Conservation (phyloP, 2,113 vertebrate species). For the Aldabrachelys gigantea region DNA sequence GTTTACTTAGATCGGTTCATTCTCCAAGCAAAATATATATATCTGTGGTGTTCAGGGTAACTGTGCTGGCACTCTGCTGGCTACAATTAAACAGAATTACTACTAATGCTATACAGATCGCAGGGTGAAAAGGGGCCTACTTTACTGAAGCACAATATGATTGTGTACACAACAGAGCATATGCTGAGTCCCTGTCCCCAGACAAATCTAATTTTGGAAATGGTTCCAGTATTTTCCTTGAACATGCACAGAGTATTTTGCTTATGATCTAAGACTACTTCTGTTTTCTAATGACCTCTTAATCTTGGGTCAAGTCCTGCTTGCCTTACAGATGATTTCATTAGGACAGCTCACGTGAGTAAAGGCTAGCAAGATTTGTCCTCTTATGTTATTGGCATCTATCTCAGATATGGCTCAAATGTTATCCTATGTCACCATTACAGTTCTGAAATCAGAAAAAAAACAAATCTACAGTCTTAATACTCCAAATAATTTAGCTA, state of each 20-base stretch:
- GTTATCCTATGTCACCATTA: neutral
- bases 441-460: neutral
- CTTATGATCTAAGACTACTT: neutral
- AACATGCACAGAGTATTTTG: neutral
- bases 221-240: neutral
- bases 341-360: neutral
- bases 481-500: neutral
- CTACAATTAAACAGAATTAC: neutral
- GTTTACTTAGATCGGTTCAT: neutral
- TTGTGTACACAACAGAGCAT: rapidly evolving
- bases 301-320: neutral
- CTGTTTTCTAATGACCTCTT: neutral
- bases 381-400: neutral
- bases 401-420: neutral
- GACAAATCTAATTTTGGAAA: neutral
- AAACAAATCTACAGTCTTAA: neutral
- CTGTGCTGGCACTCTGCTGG: neutral
- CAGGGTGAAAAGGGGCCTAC: rapidly evolving
- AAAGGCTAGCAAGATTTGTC: neutral
- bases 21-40: neutral
- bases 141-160: neutral
- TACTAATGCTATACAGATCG: neutral
- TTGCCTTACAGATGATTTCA: neutral
- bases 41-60: neutral
- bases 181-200: neutral